Evolutionary conservation across 2,888 invertebrate species (phyloP).

Genomic region (Torymus auratus): DNA sequence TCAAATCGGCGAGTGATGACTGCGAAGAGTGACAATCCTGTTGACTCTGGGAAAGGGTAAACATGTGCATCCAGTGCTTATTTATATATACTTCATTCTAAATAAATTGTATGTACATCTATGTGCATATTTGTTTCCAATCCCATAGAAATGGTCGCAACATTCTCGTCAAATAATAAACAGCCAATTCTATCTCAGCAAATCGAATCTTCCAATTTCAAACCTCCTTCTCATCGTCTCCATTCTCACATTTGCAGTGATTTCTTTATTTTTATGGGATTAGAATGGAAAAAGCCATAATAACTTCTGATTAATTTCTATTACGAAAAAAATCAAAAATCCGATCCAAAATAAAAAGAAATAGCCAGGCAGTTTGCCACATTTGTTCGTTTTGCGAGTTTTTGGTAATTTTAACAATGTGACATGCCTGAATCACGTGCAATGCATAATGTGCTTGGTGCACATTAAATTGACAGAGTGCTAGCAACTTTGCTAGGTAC

Average conservation of each 20-base stretch:
- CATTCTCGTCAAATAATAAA: constrained; percentile 20
- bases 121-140: constrained; percentile 59
- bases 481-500: constrained; percentile 40
- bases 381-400: constrained; percentile 45
- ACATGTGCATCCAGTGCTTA: constrained; percentile 56
- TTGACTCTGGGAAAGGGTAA: constrained; percentile 58
- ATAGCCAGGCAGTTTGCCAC: constrained; percentile 43
- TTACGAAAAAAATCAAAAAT: constrained; percentile 54
- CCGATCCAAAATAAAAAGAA: constrained; percentile 54
- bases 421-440: constrained; percentile 40
- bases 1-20: constrained; percentile 47
- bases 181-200: constrained; percentile 40
- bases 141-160: constrained; percentile 57
- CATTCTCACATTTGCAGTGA: constrained; percentile 13
- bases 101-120: constrained; percentile 58
- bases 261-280: constrained; percentile 59
- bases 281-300: constrained; percentile 56
- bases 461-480: constrained; percentile 44
- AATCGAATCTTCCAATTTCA: constrained; percentile 28
- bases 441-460: constrained; percentile 52
- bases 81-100: constrained; percentile 48
- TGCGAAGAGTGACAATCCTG: constrained; percentile 53
- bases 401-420: constrained; percentile 51
- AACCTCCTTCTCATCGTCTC: constrained; percentile 30
- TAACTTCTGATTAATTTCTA: constrained; percentile 48